A percentile compares a stretch with the other conserved stretches of the same genome.
phyloP scores from a whole-genome alignment of 1,140 invertebrate species.

The Asbolus verrucosus region DNA sequence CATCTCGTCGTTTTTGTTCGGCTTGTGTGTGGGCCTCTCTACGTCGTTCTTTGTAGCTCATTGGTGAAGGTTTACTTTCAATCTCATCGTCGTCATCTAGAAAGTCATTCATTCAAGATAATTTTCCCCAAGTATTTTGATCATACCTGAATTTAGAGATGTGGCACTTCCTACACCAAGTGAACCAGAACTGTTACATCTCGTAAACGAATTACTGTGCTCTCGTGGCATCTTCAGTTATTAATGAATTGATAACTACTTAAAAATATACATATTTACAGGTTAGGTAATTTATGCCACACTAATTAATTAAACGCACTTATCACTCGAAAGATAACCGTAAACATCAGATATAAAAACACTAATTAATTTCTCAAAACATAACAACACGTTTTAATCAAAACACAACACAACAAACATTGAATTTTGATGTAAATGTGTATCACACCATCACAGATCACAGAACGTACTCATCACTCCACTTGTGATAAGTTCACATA shows the following conservation, averaged over 20 bases:
- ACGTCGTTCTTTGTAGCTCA: conserved; percentile 93
- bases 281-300: too few species aligned
- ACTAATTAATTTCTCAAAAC: not conserved
- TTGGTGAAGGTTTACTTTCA: conserved; percentile 77
- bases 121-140: not conserved
- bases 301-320: too few species aligned
- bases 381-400: not conserved
- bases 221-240: conserved; percentile 38
- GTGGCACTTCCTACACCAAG: conserved; percentile 38
- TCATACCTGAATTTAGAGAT: conserved; percentile 51
- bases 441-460: too few species aligned
- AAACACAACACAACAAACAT: conserved; percentile 13
- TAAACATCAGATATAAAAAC: not conserved
- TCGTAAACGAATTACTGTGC: conserved; percentile 25
- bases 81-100: conserved; percentile 89
- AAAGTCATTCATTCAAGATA: not conserved
- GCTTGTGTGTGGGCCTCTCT: conserved; percentile 97
- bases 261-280: too few species aligned
- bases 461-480: too few species aligned
- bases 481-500: too few species aligned
- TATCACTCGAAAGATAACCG: conserved; percentile 1
- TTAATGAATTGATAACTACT: not conserved
- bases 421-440: conserved; percentile 13
- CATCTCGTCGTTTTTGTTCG: conserved; percentile 96
- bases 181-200: conserved; percentile 45